Evolutionary conservation across 2,797 vertebrate species (phyloP), one percentile per base, ranked within the genome.

Genomic region (Anisognathus igniventris): DNA sequence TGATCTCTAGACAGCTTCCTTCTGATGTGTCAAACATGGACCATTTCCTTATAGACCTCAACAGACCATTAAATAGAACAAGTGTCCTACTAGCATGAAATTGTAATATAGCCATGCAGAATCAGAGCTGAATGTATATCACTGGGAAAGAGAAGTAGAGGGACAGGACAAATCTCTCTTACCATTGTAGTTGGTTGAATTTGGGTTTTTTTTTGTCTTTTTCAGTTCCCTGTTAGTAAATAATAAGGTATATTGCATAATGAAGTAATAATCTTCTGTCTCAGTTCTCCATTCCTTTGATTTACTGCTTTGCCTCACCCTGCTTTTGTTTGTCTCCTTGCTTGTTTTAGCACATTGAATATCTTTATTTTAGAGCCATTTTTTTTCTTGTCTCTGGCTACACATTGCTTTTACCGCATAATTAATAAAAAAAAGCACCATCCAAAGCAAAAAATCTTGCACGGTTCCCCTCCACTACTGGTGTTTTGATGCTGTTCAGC

Each of bases 251-350:
- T 54, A 37, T 24, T 21, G 10, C 1, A 0, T 44, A 79, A 62
- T n/a, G n/a, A 90, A 40, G 24, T 42, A 1, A 3, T 22, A 90
- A 74, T 67, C 65, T 67, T 82, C 51, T 60, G 15, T 67, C 22
- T 72, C 20, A 80, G 11, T 64, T 86, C 54, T 88, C 20, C 20
- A 77, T 14, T 39, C 37, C 48, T 37, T 76, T 74, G 35, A 18
- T 85, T 91, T 79, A 31, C 15, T 73, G 67, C 13, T 70, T 92
- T 77, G 27, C 11, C 14, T 89, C 20, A 18, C 28, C 73, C 42
- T 80, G 45, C 31, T 68, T 79, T 89, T 89, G 37, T 75, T 95
- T 86, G 42, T 45, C 25, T 76, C 6, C 28, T 81, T 56, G 24
- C 35, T 74, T 80, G 16, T 56, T 78, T 88, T 42, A 73, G 15